Percentiles rank a stretch among this genome's conserved stretches.
Conservation (phyloP, 2,888 invertebrate genomes). For the Miltochrista miniata region DNA sequence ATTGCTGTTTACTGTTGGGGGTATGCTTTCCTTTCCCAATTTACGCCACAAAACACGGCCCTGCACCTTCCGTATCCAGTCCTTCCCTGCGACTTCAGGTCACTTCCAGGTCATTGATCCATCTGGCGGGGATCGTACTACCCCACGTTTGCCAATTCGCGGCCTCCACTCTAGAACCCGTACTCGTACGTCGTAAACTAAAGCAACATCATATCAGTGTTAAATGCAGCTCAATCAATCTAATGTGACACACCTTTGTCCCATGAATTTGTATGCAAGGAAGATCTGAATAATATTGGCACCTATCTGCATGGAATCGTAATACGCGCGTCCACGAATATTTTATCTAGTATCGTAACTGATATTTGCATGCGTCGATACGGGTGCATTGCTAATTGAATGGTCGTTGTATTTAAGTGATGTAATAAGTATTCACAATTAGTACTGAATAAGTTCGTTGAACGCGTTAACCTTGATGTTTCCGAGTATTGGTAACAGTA, state of each 20-base stretch:
- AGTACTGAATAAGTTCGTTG: slow-evolving; percentile 25
- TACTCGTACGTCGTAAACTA: no score
- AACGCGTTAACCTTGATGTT: slow-evolving; percentile 12
- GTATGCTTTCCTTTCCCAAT: no score
- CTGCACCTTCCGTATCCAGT: no score
- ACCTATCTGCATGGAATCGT: slow-evolving; percentile 36
- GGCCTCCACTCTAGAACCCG: no score
- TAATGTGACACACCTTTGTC: slow-evolving; percentile 35
- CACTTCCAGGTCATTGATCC: no score
- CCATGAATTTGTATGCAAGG: slow-evolving; percentile 33
- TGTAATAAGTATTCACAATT: slow-evolving; percentile 14
- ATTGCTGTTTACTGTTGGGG: no score
- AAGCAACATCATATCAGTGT: no score
- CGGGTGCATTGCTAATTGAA: slow-evolving; percentile 20
- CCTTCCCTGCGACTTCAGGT: no score
- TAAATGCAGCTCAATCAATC: slow-evolving; percentile 25
- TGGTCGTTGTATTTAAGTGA: slow-evolving; percentile 20
- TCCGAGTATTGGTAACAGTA: not conserved
- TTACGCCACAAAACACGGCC: no score
- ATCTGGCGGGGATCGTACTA: no score
- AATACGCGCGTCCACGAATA: slow-evolving; percentile 19
- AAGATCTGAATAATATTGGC: slow-evolving; percentile 37
- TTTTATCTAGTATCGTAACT: slow-evolving; percentile 17
- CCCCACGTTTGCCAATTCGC: no score
- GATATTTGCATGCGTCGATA: slow-evolving; percentile 29